Conservation (phyloP, 2,888 invertebrate genomes). For the Drosophila barbarae region DNA sequence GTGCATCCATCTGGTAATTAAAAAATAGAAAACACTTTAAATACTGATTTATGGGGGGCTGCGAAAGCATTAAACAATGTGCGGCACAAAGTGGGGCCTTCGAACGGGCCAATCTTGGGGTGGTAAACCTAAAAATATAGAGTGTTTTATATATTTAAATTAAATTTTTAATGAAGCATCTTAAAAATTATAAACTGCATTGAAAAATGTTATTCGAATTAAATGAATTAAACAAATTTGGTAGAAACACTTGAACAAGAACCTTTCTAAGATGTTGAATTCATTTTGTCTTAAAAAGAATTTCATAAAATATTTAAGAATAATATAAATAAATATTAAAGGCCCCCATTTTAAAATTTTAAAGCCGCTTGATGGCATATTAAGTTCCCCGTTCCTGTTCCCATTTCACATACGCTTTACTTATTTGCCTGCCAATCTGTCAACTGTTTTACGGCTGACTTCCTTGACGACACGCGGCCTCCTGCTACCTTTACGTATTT, state of each 20-base stretch:
- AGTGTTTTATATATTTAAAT: not conserved
- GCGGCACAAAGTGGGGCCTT: not conserved
- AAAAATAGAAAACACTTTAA: conserved; percentile 55
- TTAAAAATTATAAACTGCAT: not conserved
- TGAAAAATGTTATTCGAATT: no score
- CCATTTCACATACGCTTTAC: conserved; percentile 11
- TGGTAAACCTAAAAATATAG: not conserved
- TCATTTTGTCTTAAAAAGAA: not conserved
- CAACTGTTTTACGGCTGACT: conserved; percentile 32
- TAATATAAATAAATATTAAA: not conserved
- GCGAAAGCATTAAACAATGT: conserved; percentile 11
- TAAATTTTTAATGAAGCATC: not conserved
- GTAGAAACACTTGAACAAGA: no score
- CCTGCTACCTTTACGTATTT: conserved; percentile 1
- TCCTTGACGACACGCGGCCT: conserved; percentile 5
- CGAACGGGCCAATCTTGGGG: not conserved
- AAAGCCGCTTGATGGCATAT: not conserved
- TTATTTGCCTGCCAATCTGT: conserved; percentile 34
- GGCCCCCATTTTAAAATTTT: not conserved
- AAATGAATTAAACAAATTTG: not conserved
- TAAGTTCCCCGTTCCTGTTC: not conserved
- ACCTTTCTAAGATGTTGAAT: not conserved
- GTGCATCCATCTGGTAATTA: conserved; percentile 66
- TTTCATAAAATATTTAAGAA: not conserved
- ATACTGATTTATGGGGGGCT: conserved; percentile 57